Percentiles rank a stretch among this genome's conserved stretches.
phyloP scores from a whole-genome alignment of 2,888 invertebrate species.

The Molorchus minor region DNA sequence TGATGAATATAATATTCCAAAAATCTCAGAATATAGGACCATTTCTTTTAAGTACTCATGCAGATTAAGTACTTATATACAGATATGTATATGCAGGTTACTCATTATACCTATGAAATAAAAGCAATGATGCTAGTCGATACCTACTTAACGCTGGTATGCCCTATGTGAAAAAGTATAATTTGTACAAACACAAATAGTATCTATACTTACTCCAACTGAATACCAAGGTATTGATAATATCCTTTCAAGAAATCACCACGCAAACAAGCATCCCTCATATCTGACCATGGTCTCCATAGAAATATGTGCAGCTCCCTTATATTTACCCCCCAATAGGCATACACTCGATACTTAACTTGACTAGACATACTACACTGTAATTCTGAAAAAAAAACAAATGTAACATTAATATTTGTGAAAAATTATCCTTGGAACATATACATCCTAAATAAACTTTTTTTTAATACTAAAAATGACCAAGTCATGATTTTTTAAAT shows the following conservation, averaged over 20 bases:
- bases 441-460: too few relatives aligned
- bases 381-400: slow-evolving; percentile 68
- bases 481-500: too few relatives aligned
- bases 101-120: too few relatives aligned
- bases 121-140: too few relatives aligned
- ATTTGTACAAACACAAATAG: neutral
- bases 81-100: too few relatives aligned
- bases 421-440: too few relatives aligned
- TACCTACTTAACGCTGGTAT: too few relatives aligned
- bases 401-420: neutral
- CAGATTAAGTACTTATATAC: too few relatives aligned
- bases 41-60: too few relatives aligned
- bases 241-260: slow-evolving; percentile 68
- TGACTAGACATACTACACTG: slow-evolving; percentile 79
- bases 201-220: slow-evolving; percentile 54
- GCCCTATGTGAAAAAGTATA: neutral
- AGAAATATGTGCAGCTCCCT: slow-evolving; percentile 78
- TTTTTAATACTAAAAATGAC: too few relatives aligned
- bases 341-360: slow-evolving; percentile 76
- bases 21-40: too few relatives aligned
- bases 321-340: slow-evolving; percentile 83
- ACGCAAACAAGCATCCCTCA: slow-evolving; percentile 71
- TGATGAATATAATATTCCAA: too few relatives aligned
- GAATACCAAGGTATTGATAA: slow-evolving; percentile 57
- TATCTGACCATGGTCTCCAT: slow-evolving; percentile 75